Evolutionary conservation across 2,113 vertebrate genomes (phyloP).

Genomic region (Xyliphius kryptos): DNA sequence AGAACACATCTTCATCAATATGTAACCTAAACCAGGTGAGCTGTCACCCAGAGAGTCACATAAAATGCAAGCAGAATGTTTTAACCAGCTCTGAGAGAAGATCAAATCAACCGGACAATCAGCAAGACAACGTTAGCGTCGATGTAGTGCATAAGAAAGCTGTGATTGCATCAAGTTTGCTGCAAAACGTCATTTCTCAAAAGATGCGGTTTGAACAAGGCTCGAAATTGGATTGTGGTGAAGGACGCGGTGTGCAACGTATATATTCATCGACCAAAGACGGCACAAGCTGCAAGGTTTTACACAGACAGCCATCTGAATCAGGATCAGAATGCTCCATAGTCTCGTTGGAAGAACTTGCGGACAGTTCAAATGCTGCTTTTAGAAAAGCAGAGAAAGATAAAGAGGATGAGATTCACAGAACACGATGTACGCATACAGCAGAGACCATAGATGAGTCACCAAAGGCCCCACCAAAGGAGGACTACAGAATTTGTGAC

Average conservation of each 20-base stretch:
- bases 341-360: slow-evolving; percentile 57
- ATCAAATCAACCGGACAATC: no score
- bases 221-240: slow-evolving; percentile 84
- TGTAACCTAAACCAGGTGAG: slow-evolving; percentile 33
- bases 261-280: slow-evolving; percentile 50
- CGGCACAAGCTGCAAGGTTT: slow-evolving; percentile 46
- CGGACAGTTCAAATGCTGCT: slow-evolving; percentile 44
- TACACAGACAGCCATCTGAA: slow-evolving; percentile 77
- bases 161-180: slow-evolving; percentile 84
- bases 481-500: no score
- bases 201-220: slow-evolving; percentile 95
- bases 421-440: no score
- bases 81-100: slow-evolving; percentile 39
- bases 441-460: no score
- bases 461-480: no score
- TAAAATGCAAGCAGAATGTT: slow-evolving; percentile 51
- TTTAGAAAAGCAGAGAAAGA: slow-evolving; percentile 64
- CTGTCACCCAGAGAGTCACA: slow-evolving; percentile 33
- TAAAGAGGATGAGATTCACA: no score
- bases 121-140: slow-evolving; percentile 48
- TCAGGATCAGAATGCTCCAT: slow-evolving; percentile 66
- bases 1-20: slow-evolving; percentile 50
- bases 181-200: slow-evolving; percentile 94
- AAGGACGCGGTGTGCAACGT: slow-evolving; percentile 50
- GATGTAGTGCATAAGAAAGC: slow-evolving; percentile 59